A percentile compares a stretch with the other conserved stretches of the same genome.
phyloP scores from a whole-genome alignment of 2,888 invertebrate species.

The Philopedon plagiatum region DNA sequence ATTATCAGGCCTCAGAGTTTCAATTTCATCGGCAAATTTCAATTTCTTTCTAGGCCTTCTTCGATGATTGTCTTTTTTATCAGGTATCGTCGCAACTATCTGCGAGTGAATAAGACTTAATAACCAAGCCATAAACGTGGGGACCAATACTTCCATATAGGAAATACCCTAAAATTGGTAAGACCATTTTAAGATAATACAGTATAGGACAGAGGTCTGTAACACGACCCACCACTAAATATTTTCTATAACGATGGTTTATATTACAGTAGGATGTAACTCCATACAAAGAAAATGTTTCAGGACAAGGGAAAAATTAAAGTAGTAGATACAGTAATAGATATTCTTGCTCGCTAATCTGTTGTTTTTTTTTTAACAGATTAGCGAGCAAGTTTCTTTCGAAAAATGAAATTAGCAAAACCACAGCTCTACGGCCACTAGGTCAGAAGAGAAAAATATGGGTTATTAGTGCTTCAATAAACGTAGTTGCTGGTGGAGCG shows the following conservation, averaged over 20 bases:
- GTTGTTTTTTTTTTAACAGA: too few species aligned
- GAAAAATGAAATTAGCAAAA: conserved; percentile 41
- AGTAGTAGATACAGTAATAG: too few species aligned
- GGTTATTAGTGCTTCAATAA: conserved; percentile 31
- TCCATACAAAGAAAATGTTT: too few species aligned
- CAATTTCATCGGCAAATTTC: conserved; percentile 45
- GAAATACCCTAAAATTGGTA: conserved; percentile 70
- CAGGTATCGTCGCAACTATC: conserved; percentile 79
- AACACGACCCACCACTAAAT: conserved; percentile 2
- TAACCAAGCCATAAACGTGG: conserved; percentile 80
- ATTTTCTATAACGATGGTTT: too few species aligned
- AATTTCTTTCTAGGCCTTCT: conserved; percentile 44
- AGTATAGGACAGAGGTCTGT: neutral
- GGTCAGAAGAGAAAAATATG: conserved; percentile 19
- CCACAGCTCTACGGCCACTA: conserved; percentile 50
- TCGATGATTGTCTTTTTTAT: conserved; percentile 43
- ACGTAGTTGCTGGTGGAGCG: conserved; percentile 36
- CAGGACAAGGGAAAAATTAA: too few species aligned
- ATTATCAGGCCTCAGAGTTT: conserved; percentile 26
- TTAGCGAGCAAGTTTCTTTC: neutral
- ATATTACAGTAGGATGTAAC: too few species aligned
- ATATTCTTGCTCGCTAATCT: too few species aligned
- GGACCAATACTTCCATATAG: conserved; percentile 80
- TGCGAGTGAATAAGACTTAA: conserved; percentile 86
- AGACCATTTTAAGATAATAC: conserved; percentile 5